These are phyloP conservation scores for Rhopalosiphum padi DNA, from an alignment of 1,140 invertebrate genomes.

Conservation along the genomic window DNA sequence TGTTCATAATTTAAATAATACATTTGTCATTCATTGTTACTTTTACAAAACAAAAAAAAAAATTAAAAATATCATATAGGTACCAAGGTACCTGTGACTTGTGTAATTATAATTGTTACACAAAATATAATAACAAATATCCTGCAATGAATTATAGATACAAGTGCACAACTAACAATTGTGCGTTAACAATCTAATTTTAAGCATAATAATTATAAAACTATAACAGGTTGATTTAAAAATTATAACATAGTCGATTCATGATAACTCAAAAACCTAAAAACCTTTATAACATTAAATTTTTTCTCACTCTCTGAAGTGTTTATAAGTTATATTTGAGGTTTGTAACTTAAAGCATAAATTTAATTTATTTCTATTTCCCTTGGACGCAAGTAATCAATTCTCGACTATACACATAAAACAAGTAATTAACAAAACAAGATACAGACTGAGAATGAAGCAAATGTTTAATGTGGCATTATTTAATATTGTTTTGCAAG, in stretches of 20 bases:
- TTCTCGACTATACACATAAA: neutral
- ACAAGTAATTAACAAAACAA: neutral
- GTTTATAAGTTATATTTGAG: too few relatives aligned
- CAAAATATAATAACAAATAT: neutral
- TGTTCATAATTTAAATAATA: neutral
- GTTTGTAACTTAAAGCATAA: too few relatives aligned
- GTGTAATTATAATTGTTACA: neutral
- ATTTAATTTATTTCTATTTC: neutral
- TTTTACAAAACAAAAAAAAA: neutral
- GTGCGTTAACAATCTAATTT: neutral
- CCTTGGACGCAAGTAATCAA: neutral
- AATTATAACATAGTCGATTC: neutral
- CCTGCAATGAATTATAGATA: neutral
- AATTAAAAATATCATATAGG: neutral
- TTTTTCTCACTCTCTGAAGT: neutral
- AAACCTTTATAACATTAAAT: neutral
- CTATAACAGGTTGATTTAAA: neutral
- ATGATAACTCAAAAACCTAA: neutral
- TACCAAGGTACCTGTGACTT: neutral
- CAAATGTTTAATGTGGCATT: neutral
- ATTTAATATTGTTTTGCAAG: neutral
- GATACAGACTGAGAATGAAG: neutral
- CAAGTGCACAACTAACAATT: neutral
- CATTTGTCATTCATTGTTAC: neutral
- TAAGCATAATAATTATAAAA: neutral